These are phyloP conservation scores for Pentalonia nigronervosa DNA, from an alignment of 1,140 invertebrate genomes.

Conservation along the genomic window DNA sequence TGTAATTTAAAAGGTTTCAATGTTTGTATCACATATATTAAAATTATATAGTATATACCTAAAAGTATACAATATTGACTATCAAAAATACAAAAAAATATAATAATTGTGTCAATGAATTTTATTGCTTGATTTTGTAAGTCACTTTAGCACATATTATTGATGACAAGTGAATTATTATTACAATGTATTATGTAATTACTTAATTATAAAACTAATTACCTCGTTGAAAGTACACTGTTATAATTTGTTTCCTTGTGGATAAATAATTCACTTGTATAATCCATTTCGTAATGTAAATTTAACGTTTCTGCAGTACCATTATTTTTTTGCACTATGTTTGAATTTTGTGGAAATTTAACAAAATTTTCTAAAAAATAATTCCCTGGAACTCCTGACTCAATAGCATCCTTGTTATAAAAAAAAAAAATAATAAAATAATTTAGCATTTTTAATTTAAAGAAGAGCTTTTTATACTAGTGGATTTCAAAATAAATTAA, in stretches of 20 bases:
- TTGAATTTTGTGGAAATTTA: background rate
- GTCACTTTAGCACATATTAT: background rate
- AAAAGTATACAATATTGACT: background rate
- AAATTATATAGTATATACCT: background rate
- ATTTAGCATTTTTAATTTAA: background rate
- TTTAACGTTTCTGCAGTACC: slow-evolving; percentile 32
- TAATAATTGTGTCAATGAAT: background rate
- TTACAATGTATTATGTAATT: background rate
- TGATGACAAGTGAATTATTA: background rate
- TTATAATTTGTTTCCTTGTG: background rate
- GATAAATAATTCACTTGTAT: slow-evolving; percentile 23
- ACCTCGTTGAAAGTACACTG: slow-evolving; percentile 1
- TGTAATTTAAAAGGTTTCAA: background rate
- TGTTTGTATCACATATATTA: background rate
- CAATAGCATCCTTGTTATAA: background rate
- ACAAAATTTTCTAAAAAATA: slow-evolving; percentile 47
- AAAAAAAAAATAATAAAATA: background rate
- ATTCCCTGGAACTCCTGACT: slow-evolving; percentile 11
- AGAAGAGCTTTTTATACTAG: background rate
- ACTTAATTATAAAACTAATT: background rate
- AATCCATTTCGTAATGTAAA: slow-evolving; percentile 44
- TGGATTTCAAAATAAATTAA: background rate
- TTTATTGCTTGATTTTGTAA: background rate
- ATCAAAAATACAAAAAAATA: background rate
- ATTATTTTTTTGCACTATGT: background rate